A percentile compares a stretch with the other conserved stretches of the same genome.
Conservation (phyloP, 2,888 invertebrate genomes). For the Exephanes ischioxanthus region DNA sequence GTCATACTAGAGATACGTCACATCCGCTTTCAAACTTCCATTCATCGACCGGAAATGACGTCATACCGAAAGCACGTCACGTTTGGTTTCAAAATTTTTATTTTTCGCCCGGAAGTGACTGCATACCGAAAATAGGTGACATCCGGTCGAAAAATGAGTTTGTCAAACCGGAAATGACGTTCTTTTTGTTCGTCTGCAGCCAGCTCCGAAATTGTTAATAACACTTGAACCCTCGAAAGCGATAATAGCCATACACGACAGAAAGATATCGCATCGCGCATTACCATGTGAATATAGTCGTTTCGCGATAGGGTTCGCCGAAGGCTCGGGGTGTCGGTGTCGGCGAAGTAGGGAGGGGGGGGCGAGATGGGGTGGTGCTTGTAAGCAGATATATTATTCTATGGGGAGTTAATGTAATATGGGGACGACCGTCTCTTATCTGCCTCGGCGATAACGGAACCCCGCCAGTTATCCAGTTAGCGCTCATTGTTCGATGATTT, state of each 20-base stretch:
- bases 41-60: no score
- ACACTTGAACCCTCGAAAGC: constrained; percentile 78
- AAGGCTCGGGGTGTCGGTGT: constrained; percentile 49
- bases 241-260: constrained; percentile 34
- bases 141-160: no score
- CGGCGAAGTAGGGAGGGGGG: constrained; percentile 55
- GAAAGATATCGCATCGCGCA: constrained; percentile 78
- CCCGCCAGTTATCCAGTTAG: constrained; percentile 84
- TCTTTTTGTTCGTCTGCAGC: not conserved
- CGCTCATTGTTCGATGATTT: constrained; percentile 83
- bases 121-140: no score
- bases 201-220: constrained; percentile 82
- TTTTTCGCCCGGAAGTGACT: no score
- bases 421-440: constrained; percentile 77
- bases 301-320: constrained; percentile 71
- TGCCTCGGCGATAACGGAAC: constrained; percentile 76
- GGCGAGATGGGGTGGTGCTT: constrained; percentile 62
- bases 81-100: no score
- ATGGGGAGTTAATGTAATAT: constrained; percentile 82
- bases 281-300: constrained; percentile 84
- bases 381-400: constrained; percentile 82
- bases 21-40: no score
- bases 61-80: no score
- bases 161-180: no score
- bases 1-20: no score